Evolutionary conservation across 1,140 invertebrate species (phyloP), one percentile per base, ranked within the genome.

Genomic region (Leptonema lineaticorne): DNA sequence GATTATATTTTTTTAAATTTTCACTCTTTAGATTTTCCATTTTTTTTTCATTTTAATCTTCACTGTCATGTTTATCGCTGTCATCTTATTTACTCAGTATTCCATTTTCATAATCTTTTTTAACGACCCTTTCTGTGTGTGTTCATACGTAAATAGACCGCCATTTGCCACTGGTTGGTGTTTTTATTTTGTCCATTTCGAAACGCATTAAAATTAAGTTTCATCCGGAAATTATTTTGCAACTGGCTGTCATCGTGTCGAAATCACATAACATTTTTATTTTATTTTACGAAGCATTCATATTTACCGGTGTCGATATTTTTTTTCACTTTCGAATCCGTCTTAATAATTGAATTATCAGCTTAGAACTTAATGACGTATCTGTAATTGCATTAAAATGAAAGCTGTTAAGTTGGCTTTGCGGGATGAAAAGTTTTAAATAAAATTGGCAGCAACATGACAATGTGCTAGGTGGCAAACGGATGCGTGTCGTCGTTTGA

Each of bases 381-480:
- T 53, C 22, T 18, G 4, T 14, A 41, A 41, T 16, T 16, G 37
- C 16, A 41, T 9, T 41, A 41, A 41, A 41, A 41, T 41, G 50
- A 53, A 14, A 53, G 50, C 20, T 48, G 20, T 18, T 53, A 20
- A 24, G 50, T 53, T 22, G 50, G 50, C 50, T 53, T 53, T 53
- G 50, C 50, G 50, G 50, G 50, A 53, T 53, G 50, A 53, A 53
- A 24, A 53, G 50, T 53, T 53, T 53, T 53, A 53, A 53, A 53
- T 53, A 53, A 53, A 53, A 22, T 53, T 53, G 50, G 50, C 50
- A 53, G 22, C 18, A 24, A 53, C 18, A 24, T 53, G 50, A 53
- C 50, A 53, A 53, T 53, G 50, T 53, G 50, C 50, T 53, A 18
- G 50, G 50, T 53, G 50, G 50, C 20, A 53, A 20, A 53, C 50